phyloP scores from a whole-genome alignment of 2,797 vertebrate genomes.

The Halcyon badia region DNA sequence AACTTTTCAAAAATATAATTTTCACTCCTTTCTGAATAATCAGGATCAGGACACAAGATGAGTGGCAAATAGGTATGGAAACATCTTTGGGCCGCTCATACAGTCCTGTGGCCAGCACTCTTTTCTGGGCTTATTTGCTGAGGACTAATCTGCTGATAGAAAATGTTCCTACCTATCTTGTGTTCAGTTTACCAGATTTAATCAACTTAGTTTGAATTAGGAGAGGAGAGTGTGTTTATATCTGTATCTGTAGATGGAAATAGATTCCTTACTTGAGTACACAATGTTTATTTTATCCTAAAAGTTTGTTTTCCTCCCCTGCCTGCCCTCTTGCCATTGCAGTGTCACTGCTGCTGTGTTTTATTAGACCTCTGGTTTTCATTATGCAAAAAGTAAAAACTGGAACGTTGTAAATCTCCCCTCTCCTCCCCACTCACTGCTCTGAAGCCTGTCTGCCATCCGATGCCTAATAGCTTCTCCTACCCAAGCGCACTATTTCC shows the following conservation, averaged over 20 bases:
- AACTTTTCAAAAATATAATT: neutral
- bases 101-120: neutral
- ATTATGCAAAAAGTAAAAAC: conserved; percentile 71
- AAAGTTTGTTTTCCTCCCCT: conserved; percentile 1
- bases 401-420: conserved; percentile 69
- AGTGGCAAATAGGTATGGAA: neutral
- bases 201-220: conserved; percentile 23
- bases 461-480: conserved; percentile 22
- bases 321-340: neutral
- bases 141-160: neutral
- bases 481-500: conserved; percentile 9
- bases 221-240: neutral
- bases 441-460: neutral
- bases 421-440: neutral
- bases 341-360: conserved; percentile 67
- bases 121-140: neutral
- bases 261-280: conserved; percentile 21
- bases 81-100: neutral
- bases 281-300: neutral
- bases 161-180: neutral
- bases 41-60: neutral
- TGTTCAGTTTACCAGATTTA: conserved; percentile 12
- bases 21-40: neutral
- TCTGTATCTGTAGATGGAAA: conserved; percentile 15
- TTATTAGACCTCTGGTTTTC: conserved; percentile 77